phyloP scores from a whole-genome alignment of 1,140 invertebrate species.

The Drosophila azteca region DNA sequence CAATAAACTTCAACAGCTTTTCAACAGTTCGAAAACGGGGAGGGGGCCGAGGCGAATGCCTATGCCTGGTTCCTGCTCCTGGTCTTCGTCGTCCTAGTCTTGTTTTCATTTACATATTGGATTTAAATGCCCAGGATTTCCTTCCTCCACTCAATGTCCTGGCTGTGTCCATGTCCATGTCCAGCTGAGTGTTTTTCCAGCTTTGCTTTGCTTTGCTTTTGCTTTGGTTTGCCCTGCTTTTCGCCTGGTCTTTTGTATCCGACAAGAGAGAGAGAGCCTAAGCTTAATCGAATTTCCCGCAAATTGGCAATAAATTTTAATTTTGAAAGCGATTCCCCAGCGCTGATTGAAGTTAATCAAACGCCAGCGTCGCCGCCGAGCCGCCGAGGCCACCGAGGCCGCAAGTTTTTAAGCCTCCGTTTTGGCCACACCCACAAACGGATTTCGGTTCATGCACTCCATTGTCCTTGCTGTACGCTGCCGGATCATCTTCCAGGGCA shows the following conservation, averaged over 20 bases:
- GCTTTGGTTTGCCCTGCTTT: constrained; percentile 3
- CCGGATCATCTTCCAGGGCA: constrained; percentile 25
- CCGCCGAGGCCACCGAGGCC: constrained; percentile 9
- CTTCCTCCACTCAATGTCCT: constrained; percentile 7
- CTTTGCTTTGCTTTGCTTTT: constrained; percentile 12
- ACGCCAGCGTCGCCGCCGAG: constrained; percentile 4
- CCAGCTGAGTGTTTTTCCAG: constrained; percentile 70
- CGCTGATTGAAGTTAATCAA: constrained; percentile 76
- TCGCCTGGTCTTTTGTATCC: constrained; percentile 35
- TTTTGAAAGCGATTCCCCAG: constrained; percentile 68
- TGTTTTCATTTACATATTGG: constrained; percentile 78
- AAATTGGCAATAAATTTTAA: constrained; percentile 83
- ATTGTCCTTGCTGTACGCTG: constrained; percentile 31
- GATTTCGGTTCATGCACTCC: constrained; percentile 31
- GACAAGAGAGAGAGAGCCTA: constrained; percentile 38
- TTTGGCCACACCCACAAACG: constrained; percentile 17
- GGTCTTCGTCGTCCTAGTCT: constrained; percentile 21
- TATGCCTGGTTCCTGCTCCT: constrained; percentile 18
- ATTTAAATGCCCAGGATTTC: constrained; percentile 72
- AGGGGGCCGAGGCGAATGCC: constrained; percentile 8
- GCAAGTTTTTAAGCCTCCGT: constrained; percentile 26
- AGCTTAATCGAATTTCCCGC: constrained; percentile 81
- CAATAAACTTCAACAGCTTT: constrained; percentile 83
- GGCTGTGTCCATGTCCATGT: constrained; percentile 33
- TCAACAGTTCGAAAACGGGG: constrained; percentile 56